A percentile compares a stretch with the other conserved stretches of the same genome.
Conservation (phyloP, 2,797 vertebrate genomes). For the Alca torda region DNA sequence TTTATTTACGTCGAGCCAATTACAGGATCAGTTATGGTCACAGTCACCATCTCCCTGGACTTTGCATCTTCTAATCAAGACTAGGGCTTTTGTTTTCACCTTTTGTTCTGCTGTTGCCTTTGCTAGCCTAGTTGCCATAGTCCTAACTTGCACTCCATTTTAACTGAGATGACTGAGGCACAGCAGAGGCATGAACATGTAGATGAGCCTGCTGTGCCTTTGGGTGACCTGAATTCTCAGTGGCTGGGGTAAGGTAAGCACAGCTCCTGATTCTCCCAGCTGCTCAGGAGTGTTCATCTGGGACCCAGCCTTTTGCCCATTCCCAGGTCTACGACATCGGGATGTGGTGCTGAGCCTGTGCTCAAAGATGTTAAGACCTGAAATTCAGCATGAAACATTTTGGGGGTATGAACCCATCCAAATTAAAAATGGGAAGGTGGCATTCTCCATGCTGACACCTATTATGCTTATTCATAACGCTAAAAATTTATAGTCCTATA, state of each 20-base stretch:
- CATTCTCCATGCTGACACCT: not conserved
- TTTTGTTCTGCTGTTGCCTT: not conserved
- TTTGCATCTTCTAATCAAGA: not conserved
- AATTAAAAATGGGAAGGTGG: not conserved
- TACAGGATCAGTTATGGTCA: not conserved
- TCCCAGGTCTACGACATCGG: not conserved
- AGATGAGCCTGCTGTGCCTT: not conserved
- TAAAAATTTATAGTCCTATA: not conserved
- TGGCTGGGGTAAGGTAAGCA: not conserved
- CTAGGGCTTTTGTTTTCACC: not conserved
- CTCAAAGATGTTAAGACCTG: not conserved
- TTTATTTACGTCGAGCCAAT: not conserved
- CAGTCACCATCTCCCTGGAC: not conserved
- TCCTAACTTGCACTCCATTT: not conserved
- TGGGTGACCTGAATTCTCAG: not conserved
- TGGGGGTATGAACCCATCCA: not conserved
- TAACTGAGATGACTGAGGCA: accelerated
- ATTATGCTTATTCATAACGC: not conserved
- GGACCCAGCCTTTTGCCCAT: not conserved
- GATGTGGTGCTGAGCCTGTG: not conserved
- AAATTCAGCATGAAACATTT: not conserved
- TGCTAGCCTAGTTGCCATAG: not conserved
- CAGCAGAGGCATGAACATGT: not conserved
- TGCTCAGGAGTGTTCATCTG: not conserved
- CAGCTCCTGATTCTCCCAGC: not conserved